These are phyloP conservation scores for Brassicogethes aeneus DNA, from an alignment of 2,888 invertebrate species.

Conservation along the genomic window DNA sequence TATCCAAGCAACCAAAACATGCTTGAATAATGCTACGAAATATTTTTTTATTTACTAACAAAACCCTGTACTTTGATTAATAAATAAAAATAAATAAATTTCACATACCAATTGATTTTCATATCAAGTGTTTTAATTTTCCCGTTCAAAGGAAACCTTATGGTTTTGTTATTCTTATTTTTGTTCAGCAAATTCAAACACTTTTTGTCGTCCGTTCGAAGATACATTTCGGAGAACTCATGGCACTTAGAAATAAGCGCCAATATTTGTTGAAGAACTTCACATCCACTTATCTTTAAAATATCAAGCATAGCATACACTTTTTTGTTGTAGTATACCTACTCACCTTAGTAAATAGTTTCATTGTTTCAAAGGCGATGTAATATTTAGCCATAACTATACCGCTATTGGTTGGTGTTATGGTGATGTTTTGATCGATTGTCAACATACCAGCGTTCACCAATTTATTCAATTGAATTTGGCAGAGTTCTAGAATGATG, in stretches of 20 bases:
- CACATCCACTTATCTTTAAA: conserved; percentile 49
- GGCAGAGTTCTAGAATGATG: conserved; percentile 54
- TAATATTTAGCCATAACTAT: conserved; percentile 64
- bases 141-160: conserved; percentile 62
- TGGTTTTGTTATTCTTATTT: conserved; percentile 47
- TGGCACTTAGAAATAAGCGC: conserved; percentile 50
- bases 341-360: conserved; percentile 54
- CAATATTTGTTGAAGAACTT: conserved; percentile 48
- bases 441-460: conserved; percentile 53
- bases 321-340: no score
- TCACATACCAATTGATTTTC: conserved; percentile 74
- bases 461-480: conserved; percentile 60
- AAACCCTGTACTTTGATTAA: conserved; percentile 4
- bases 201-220: conserved; percentile 61
- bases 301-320: conserved; percentile 9
- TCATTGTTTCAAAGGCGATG: conserved; percentile 66
- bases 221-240: conserved; percentile 59
- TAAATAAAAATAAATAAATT: conserved; percentile 16
- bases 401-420: conserved; percentile 55
- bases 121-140: conserved; percentile 60
- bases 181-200: conserved; percentile 61
- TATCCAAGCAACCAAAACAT: conserved; percentile 57
- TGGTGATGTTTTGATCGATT: conserved; percentile 47
- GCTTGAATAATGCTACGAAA: conserved; percentile 63
- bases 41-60: conserved; percentile 3